A percentile compares a stretch with the other conserved stretches of the same genome.
Evolutionary conservation across 2,888 invertebrate genomes (phyloP).

Genomic region (Pemphredon lugubris): DNA sequence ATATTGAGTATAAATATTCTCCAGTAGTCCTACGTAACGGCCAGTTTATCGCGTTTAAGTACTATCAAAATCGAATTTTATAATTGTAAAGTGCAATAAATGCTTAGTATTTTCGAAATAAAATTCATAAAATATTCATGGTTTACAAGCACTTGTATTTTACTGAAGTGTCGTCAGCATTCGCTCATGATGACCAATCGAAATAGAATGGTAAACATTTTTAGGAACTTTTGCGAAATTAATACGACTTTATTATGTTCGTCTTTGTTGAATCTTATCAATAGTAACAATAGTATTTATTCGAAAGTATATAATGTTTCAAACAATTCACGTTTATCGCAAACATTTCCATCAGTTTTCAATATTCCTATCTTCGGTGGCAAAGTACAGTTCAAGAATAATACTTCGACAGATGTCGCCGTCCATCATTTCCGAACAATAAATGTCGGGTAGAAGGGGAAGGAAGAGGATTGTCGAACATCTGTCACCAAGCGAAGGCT

Average conservation of each 20-base stretch:
- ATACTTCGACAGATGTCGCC: constrained; percentile 49
- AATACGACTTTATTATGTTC: background rate
- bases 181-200: constrained; percentile 12
- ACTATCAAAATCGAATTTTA: no score
- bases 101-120: no score
- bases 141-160: no score
- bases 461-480: constrained; percentile 71
- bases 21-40: no score
- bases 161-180: no score
- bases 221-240: background rate
- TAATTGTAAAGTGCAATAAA: no score
- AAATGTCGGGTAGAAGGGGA: constrained; percentile 53
- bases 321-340: background rate
- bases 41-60: no score
- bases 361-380: background rate
- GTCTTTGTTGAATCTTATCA: background rate
- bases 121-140: no score
- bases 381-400: constrained; percentile 25
- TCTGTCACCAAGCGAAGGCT: constrained; percentile 73
- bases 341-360: background rate
- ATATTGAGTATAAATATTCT: no score
- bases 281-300: background rate
- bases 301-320: background rate
- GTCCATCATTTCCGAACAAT: constrained; percentile 57
- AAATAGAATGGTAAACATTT: constrained; percentile 17